phyloP scores from a whole-genome alignment of 2,797 vertebrate species.

The Garrulus glandarius region DNA sequence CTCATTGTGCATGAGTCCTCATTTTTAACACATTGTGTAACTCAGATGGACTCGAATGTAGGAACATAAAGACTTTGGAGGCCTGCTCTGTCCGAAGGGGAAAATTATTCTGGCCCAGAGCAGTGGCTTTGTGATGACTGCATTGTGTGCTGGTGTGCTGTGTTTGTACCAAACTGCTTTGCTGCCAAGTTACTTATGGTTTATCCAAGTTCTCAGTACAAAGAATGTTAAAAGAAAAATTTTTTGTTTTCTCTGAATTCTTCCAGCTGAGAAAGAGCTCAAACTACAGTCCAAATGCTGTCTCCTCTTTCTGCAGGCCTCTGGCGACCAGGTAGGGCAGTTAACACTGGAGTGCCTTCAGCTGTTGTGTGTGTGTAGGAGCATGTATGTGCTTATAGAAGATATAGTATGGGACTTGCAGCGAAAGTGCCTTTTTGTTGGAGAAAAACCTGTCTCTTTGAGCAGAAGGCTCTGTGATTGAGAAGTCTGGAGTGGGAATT shows the following conservation, averaged over 20 bases:
- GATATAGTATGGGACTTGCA: not conserved
- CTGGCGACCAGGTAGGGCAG: not conserved
- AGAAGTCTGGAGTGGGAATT: not conserved
- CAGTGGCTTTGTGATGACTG: slow-evolving; percentile 34
- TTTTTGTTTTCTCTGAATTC: slow-evolving; percentile 36
- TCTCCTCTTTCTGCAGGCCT: not conserved
- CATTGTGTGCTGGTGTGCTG: slow-evolving; percentile 26
- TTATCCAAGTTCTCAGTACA: slow-evolving; percentile 37
- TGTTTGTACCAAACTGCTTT: slow-evolving; percentile 47
- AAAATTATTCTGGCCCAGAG: slow-evolving; percentile 50
- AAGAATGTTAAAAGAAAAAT: slow-evolving; percentile 50
- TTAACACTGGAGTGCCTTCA: not conserved
- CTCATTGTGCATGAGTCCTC: not conserved
- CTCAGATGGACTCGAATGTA: not conserved
- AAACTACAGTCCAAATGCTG: not conserved
- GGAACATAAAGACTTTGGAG: slow-evolving; percentile 24
- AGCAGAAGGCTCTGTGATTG: not conserved
- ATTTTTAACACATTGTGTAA: not conserved
- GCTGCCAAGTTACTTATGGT: slow-evolving; percentile 38
- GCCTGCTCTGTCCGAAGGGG: not conserved
- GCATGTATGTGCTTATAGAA: not conserved
- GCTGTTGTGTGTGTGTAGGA: not conserved
- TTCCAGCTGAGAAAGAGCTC: slow-evolving; percentile 23
- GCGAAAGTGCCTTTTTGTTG: not conserved
- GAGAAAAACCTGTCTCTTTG: not conserved